These are phyloP conservation scores for Heliopora coerulea DNA, from an alignment of 92 coral and sea anemone genomes.

Conservation along the genomic window DNA sequence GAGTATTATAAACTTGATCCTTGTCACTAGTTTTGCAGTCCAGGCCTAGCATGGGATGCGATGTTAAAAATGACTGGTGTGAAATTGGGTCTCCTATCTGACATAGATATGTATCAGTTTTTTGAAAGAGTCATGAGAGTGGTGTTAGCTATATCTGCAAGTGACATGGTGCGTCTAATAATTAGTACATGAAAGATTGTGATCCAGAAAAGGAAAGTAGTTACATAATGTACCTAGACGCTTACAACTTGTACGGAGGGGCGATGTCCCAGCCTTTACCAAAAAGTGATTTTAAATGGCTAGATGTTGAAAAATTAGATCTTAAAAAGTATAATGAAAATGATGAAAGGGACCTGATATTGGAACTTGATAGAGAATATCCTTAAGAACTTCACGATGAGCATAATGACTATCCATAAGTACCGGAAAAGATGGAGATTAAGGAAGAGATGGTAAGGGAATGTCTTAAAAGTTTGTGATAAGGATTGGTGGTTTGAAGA, in stretches of 20 bases:
- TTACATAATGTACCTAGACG: conserved; percentile 33
- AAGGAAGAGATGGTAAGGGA: neutral
- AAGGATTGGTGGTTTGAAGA: neutral
- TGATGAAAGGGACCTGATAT: neutral
- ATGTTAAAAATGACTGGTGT: conserved; percentile 3
- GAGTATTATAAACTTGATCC: conserved; percentile 6
- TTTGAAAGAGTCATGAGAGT: conserved; percentile 11
- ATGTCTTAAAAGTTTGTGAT: neutral
- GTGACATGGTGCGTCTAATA: conserved; percentile 19
- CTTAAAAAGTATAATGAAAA: neutral
- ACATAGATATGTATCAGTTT: conserved; percentile 3
- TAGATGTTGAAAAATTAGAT: neutral
- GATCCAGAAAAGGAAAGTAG: neutral
- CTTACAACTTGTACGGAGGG: conserved; percentile 24
- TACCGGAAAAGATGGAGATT: conserved; percentile 5
- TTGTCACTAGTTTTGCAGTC: neutral
- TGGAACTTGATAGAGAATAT: conserved; percentile 15
- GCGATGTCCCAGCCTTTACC: conserved; percentile 8
- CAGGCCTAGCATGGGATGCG: conserved; percentile 29
- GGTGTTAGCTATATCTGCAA: neutral
- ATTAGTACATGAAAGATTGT: conserved; percentile 19
- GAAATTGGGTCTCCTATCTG: neutral
- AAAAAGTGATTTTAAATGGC: neutral
- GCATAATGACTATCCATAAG: conserved; percentile 1
- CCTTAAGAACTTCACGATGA: neutral